A percentile compares a stretch with the other conserved stretches of the same genome.
phyloP scores from a whole-genome alignment of 2,797 vertebrate genomes.

The Lophotriccus pileatus region DNA sequence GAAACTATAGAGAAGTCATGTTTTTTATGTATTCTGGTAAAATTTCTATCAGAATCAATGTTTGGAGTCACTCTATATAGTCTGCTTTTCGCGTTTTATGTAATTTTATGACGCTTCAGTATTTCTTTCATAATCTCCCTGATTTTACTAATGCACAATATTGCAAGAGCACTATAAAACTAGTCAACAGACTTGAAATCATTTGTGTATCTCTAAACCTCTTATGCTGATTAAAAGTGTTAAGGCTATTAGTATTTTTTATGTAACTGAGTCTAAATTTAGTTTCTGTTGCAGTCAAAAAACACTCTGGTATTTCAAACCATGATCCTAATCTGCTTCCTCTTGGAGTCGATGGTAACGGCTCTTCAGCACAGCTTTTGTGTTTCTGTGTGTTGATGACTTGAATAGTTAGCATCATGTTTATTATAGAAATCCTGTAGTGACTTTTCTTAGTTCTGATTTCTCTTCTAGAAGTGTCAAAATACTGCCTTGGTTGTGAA shows the following conservation, averaged over 20 bases:
- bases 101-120: slow-evolving; percentile 54
- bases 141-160: slow-evolving; percentile 71
- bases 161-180: slow-evolving; percentile 68
- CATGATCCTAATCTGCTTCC: slow-evolving; percentile 19
- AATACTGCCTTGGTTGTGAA: background rate
- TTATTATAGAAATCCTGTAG: background rate
- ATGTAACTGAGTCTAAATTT: slow-evolving; percentile 72
- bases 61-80: background rate
- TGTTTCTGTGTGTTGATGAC: background rate
- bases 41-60: background rate
- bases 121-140: slow-evolving; percentile 56
- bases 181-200: slow-evolving; percentile 64
- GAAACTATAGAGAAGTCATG: background rate
- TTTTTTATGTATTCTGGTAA: background rate
- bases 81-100: slow-evolving; percentile 41
- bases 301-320: slow-evolving; percentile 11
- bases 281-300: slow-evolving; percentile 55
- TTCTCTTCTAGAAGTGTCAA: background rate
- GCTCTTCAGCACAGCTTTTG: background rate
- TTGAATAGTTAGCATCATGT: background rate
- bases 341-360: background rate
- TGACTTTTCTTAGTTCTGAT: background rate
- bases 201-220: slow-evolving; percentile 70
- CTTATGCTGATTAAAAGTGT: slow-evolving; percentile 71
- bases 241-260: slow-evolving; percentile 72